These are phyloP conservation scores for Pelecanus crispus DNA, from an alignment of 2,113 vertebrate genomes.

Conservation along the genomic window DNA sequence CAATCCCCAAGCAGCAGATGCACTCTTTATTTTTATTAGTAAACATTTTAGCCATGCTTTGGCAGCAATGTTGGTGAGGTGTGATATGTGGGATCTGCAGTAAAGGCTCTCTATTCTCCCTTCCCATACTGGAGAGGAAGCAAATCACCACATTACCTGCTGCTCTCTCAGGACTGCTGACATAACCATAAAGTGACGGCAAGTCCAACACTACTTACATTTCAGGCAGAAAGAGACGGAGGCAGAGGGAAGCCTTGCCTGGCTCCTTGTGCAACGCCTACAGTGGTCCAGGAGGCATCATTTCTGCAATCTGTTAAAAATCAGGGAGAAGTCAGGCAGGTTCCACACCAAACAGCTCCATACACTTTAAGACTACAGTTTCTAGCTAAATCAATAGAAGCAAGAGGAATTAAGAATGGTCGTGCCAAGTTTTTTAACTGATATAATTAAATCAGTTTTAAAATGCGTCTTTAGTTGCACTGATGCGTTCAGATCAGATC, in stretches of 20 bases:
- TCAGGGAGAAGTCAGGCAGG: not conserved
- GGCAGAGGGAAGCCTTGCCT: not conserved
- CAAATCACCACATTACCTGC: not conserved
- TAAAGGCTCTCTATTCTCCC: not conserved
- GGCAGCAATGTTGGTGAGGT: not conserved
- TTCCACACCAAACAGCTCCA: not conserved
- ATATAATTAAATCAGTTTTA: constrained; percentile 55
- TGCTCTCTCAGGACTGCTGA: not conserved
- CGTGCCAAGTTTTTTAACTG: constrained; percentile 16
- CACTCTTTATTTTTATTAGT: not conserved
- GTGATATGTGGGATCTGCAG: not conserved
- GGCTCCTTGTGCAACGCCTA: not conserved
- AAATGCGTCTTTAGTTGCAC: constrained; percentile 48
- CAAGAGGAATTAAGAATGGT: not conserved
- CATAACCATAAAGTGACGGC: not conserved
- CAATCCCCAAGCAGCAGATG: not conserved
- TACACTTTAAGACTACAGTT: not conserved
- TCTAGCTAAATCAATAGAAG: constrained; percentile 31
- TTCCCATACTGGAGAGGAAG: not conserved
- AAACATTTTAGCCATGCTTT: not conserved
- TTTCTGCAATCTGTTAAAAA: not conserved
- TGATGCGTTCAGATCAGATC: constrained; percentile 21
- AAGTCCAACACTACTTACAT: not conserved
- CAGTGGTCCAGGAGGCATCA: not conserved
- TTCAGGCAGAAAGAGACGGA: not conserved